These are phyloP conservation scores for Theristicus caerulescens DNA, from an alignment of 2,113 vertebrate genomes.

Conservation along the genomic window DNA sequence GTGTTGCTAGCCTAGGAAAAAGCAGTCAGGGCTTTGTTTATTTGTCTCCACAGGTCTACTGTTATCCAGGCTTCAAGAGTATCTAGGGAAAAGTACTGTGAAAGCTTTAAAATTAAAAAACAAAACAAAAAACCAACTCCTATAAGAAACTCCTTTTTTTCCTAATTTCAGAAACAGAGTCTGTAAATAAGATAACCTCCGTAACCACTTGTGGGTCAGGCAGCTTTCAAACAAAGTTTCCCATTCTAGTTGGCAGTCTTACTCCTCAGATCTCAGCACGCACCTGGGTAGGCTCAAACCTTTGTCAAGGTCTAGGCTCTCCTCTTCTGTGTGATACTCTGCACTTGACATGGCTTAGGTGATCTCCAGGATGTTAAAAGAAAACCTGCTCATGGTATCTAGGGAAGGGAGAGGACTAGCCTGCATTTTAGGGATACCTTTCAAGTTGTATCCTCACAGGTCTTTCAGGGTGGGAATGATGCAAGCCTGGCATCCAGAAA, in stretches of 20 bases:
- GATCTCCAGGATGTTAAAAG: background rate
- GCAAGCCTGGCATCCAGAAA: background rate
- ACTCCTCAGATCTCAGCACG: background rate
- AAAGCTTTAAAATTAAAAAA: background rate
- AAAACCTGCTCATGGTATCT: background rate
- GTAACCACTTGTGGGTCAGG: background rate
- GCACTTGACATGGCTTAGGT: background rate
- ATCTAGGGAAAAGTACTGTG: background rate
- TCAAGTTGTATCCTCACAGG: background rate
- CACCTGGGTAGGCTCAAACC: background rate
- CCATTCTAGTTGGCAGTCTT: background rate
- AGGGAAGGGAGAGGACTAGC: background rate
- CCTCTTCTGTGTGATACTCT: background rate
- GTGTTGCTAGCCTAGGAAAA: background rate
- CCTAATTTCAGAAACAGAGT: background rate
- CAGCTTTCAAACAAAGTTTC: background rate
- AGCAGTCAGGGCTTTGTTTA: background rate
- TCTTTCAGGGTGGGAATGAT: background rate
- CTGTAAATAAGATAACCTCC: background rate
- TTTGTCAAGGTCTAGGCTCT: background rate
- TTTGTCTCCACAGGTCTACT: background rate
- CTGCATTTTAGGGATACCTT: background rate
- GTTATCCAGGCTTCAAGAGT: background rate
- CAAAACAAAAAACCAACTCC: background rate
- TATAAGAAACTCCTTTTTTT: background rate